A percentile compares a stretch with the other conserved stretches of the same genome.
Conservation (phyloP, 2,888 invertebrate species). For the Drosophila niveifrons region DNA sequence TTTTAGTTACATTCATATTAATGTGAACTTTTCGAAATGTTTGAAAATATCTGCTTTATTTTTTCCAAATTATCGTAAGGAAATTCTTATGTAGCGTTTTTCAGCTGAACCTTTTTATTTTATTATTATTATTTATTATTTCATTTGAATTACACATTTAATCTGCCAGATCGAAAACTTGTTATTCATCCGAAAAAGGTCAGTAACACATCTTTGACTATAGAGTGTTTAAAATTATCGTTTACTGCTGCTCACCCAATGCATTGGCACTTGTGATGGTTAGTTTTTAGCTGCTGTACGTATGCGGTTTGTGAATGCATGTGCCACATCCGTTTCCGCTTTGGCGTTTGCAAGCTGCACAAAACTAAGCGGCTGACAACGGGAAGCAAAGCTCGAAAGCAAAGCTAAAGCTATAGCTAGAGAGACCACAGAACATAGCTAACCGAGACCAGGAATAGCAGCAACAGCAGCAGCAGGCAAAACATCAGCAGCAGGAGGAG, state of each 20-base stretch:
- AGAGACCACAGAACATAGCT: conserved; percentile 23
- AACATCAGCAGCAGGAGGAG: conserved; percentile 6
- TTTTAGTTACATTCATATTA: no score
- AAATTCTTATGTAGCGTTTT: no score
- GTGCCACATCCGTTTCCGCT: conserved; percentile 74
- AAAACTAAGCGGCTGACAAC: conserved; percentile 30
- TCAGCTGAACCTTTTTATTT: no score
- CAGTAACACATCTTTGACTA: neutral
- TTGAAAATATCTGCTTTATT: no score
- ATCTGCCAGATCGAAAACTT: no score
- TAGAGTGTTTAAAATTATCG: conserved; percentile 22
- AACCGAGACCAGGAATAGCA: conserved; percentile 29
- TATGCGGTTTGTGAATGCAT: conserved; percentile 66
- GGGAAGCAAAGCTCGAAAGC: conserved; percentile 9
- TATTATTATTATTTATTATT: no score
- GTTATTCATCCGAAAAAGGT: no score
- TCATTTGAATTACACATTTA: no score
- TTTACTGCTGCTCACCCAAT: neutral
- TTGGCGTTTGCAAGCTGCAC: conserved; percentile 46
- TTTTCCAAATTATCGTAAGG: no score
- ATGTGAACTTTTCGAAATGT: no score
- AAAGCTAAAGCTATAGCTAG: conserved; percentile 6
- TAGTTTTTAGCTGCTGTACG: conserved; percentile 35
- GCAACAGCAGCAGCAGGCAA: conserved; percentile 17
- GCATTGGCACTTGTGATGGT: neutral